phyloP scores from a whole-genome alignment of 1,140 invertebrate species.

The Calephelis virginiensis region DNA sequence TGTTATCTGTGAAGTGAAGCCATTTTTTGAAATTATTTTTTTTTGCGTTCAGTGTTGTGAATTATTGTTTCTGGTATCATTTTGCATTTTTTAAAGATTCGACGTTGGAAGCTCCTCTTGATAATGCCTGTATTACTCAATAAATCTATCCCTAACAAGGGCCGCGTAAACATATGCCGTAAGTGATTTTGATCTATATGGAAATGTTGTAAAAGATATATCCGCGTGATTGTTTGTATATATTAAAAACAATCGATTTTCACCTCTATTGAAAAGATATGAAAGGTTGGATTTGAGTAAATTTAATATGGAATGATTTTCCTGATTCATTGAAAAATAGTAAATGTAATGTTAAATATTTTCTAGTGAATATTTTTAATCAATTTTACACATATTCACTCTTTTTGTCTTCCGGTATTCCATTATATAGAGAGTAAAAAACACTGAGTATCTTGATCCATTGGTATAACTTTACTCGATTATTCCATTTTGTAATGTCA shows the following conservation, averaged over 20 bases:
- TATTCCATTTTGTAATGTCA: no score
- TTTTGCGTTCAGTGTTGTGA: neutral
- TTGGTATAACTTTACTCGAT: no score
- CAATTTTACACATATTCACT: no score
- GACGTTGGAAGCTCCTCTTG: conserved; percentile 23
- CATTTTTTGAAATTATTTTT: neutral
- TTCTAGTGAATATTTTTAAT: no score
- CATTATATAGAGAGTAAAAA: no score
- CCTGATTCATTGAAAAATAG: neutral
- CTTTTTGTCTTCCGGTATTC: no score
- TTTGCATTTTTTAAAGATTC: conserved; percentile 8
- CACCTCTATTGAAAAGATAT: neutral
- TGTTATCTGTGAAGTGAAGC: neutral
- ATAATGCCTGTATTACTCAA: conserved; percentile 61
- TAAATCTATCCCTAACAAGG: conserved; percentile 49
- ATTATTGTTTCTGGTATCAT: neutral
- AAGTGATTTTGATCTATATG: conserved; percentile 44
- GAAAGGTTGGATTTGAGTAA: no score
- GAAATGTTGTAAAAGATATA: conserved; percentile 22
- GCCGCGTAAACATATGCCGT: conserved; percentile 49
- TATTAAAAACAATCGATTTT: neutral
- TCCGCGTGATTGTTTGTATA: conserved; percentile 1
- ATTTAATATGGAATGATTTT: neutral
- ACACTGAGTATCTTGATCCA: no score
- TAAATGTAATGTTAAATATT: no score